Conservation (phyloP, 2,113 vertebrate genomes). For the Peromyscus maniculatus region DNA sequence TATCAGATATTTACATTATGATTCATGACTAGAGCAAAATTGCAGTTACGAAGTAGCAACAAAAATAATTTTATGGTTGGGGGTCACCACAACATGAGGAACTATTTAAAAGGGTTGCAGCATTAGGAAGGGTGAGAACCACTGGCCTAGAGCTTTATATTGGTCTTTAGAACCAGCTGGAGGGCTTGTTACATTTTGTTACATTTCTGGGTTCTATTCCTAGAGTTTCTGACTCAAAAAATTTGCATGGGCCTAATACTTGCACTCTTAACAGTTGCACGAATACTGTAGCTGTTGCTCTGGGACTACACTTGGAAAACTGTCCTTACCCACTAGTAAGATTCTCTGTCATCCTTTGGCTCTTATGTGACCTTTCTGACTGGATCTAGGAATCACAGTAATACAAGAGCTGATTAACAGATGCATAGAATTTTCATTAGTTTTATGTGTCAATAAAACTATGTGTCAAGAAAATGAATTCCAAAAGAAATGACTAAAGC, state of each 20-base stretch:
- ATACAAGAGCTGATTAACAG: background rate
- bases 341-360: background rate
- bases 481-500: background rate
- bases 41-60: background rate
- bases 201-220: background rate
- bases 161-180: background rate
- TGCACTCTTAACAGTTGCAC: conserved; percentile 5
- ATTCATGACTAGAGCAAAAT: background rate
- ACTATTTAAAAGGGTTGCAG: background rate
- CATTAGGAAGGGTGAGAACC: background rate
- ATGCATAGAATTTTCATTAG: background rate
- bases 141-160: conserved; percentile 1
- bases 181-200: conserved; percentile 10
- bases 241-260: background rate
- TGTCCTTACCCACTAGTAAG: background rate
- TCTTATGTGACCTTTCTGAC: background rate
- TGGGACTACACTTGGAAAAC: conserved; percentile 13
- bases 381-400: background rate
- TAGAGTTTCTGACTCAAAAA: conserved; percentile 40
- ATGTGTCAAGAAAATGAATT: background rate
- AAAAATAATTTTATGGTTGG: background rate
- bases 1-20: background rate
- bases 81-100: no score
- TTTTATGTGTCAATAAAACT: background rate
- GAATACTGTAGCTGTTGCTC: conserved; percentile 22